phyloP scores from a whole-genome alignment of 2,797 vertebrate genomes.

The Malurus leucopterus region DNA sequence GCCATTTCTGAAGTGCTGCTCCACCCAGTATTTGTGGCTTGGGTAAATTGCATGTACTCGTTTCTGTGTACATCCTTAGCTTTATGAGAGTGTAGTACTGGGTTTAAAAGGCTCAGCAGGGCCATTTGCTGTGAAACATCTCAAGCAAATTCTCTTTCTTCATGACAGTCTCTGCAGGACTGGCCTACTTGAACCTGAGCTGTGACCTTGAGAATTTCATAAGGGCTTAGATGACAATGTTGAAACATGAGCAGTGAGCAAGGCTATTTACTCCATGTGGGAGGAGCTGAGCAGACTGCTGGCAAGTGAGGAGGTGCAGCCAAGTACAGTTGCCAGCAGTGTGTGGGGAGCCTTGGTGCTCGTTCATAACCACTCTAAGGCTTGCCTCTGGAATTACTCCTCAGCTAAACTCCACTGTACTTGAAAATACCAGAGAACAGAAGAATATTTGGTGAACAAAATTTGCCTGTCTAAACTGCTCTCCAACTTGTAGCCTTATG shows the following conservation, averaged over 20 bases:
- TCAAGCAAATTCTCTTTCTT: neutral
- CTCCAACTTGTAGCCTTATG: neutral
- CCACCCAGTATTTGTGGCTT: slow-evolving; percentile 26
- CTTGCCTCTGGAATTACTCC: neutral
- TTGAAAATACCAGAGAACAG: neutral
- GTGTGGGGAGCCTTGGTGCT: neutral
- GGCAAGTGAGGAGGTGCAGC: neutral
- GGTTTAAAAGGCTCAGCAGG: neutral
- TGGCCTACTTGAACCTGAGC: slow-evolving; percentile 3
- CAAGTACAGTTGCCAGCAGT: neutral
- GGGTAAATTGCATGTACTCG: neutral
- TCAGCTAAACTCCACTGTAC: neutral
- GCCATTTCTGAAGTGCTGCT: slow-evolving; percentile 6
- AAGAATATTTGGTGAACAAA: neutral
- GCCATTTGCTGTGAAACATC: neutral
- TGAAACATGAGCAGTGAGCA: slow-evolving; percentile 40
- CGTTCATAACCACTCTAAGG: neutral
- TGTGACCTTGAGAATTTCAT: neutral
- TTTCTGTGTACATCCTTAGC: neutral
- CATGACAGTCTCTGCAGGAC: neutral
- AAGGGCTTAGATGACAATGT: neutral
- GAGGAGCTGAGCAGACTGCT: slow-evolving; percentile 19
- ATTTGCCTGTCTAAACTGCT: neutral
- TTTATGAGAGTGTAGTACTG: neutral
- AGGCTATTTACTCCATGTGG: slow-evolving; percentile 3